Evolutionary conservation across 2,888 invertebrate genomes (phyloP).

Genomic region (Nudaria mundana): DNA sequence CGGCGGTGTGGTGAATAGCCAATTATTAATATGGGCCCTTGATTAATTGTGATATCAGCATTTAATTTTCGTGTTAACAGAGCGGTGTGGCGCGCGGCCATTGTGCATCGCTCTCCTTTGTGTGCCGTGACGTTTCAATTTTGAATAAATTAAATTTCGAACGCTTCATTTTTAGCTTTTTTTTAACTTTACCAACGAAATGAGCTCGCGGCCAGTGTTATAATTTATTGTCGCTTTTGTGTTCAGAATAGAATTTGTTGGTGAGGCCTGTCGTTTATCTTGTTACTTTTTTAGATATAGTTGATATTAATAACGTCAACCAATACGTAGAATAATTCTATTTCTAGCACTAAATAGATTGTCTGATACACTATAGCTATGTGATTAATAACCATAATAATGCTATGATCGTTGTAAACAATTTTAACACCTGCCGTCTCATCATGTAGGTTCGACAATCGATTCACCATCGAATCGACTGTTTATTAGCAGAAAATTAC

Average conservation of each 20-base stretch:
- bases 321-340: constrained; percentile 7
- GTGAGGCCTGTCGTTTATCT: constrained; percentile 48
- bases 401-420: constrained; percentile 11
- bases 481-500: not conserved
- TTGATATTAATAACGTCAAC: constrained; percentile 21
- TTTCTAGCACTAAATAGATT: constrained; percentile 10
- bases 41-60: constrained; percentile 82
- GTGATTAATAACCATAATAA: constrained; percentile 12
- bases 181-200: constrained; percentile 57
- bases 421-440: constrained; percentile 10
- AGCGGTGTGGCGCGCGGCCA: constrained; percentile 54
- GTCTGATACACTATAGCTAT: constrained; percentile 11
- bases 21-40: constrained; percentile 80
- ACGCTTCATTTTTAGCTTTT: constrained; percentile 77
- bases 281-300: constrained; percentile 32
- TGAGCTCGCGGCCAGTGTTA: constrained; percentile 69
- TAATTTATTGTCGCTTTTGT: constrained; percentile 72
- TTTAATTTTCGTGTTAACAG: constrained; percentile 81
- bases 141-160: constrained; percentile 82
- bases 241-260: constrained; percentile 58
- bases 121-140: constrained; percentile 80
- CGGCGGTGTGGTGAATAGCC: constrained; percentile 76
- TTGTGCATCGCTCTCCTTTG: constrained; percentile 72
- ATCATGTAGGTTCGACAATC: no score
- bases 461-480: no score